Evolutionary conservation across 92 coral and sea anemone genomes (phyloP).

Genomic region (Heteractis magnifica): DNA sequence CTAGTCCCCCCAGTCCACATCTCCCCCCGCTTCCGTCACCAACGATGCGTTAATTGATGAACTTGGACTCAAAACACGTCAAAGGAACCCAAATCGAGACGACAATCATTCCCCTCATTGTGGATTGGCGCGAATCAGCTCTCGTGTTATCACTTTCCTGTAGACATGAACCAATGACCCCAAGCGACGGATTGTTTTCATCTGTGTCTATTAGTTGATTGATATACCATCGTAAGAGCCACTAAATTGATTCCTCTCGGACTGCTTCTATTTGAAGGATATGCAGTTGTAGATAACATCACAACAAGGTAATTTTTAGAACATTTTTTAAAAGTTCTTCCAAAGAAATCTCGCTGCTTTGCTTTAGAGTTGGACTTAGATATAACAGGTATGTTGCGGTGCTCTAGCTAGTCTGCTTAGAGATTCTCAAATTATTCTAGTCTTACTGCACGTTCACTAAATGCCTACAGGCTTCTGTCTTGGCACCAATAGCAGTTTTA

Average conservation of each 20-base stretch:
- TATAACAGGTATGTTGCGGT: too few species aligned
- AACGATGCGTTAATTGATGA: too few species aligned
- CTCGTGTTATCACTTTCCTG: neutral
- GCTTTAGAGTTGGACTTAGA: too few species aligned
- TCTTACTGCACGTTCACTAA: too few species aligned
- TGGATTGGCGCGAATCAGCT: neutral
- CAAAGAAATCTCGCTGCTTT: too few species aligned
- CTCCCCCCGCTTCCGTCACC: too few species aligned
- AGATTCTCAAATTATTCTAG: too few species aligned
- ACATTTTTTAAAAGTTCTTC: neutral
- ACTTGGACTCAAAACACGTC: too few species aligned
- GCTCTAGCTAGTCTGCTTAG: too few species aligned
- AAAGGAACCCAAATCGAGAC: neutral
- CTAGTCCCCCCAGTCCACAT: too few species aligned
- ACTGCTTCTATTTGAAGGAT: neutral
- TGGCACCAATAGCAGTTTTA: too few species aligned
- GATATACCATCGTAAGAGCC: neutral
- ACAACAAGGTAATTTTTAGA: neutral
- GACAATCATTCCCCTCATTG: neutral
- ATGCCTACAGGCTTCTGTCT: too few species aligned
- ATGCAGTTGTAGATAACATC: neutral
- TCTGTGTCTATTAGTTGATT: neutral
- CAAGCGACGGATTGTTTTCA: neutral
- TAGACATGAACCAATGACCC: neutral
- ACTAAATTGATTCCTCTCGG: neutral